phyloP scores from a whole-genome alignment of 2,888 invertebrate genomes.

The Phymatocera aterrima region DNA sequence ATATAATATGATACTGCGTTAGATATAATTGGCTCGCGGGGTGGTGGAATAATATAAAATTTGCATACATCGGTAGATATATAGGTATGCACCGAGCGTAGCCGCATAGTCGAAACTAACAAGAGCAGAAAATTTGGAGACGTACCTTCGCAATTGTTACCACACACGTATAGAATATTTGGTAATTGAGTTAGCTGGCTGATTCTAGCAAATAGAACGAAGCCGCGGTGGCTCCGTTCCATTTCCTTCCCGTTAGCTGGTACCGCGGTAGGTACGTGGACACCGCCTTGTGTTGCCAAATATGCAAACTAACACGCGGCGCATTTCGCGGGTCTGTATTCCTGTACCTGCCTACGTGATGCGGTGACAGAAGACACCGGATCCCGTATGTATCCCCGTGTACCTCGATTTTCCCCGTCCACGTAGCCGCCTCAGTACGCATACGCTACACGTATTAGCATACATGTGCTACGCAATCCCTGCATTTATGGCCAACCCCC shows the following conservation, averaged over 20 bases:
- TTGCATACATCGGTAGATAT: not conserved
- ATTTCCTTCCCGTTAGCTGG: slow-evolving; percentile 20
- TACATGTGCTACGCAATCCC: too few relatives aligned
- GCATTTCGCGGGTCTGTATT: not conserved
- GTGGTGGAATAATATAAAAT: not conserved
- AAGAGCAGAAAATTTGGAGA: slow-evolving; percentile 22
- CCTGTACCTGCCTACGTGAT: too few relatives aligned
- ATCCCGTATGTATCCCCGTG: not conserved
- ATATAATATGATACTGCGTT: too few relatives aligned
- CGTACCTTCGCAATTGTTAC: slow-evolving; percentile 11
- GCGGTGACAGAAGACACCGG: not conserved
- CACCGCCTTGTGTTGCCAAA: slow-evolving; percentile 26
- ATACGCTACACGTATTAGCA: not conserved
- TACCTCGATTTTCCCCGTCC: not conserved
- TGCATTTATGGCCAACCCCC: too few relatives aligned
- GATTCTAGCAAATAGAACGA: slow-evolving; percentile 20
- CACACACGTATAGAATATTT: not conserved
- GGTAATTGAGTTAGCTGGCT: not conserved
- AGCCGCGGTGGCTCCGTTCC: slow-evolving; percentile 13
- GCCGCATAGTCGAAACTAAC: slow-evolving; percentile 20
- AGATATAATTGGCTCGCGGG: not conserved
- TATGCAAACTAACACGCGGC: slow-evolving; percentile 19
- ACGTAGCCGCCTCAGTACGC: not conserved
- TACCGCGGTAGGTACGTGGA: not conserved
- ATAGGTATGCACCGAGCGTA: too few relatives aligned